A percentile compares a stretch with the other conserved stretches of the same genome.
These are phyloP conservation scores for Melipona beecheii DNA, from an alignment of 2,888 invertebrate species.

Conservation along the genomic window DNA sequence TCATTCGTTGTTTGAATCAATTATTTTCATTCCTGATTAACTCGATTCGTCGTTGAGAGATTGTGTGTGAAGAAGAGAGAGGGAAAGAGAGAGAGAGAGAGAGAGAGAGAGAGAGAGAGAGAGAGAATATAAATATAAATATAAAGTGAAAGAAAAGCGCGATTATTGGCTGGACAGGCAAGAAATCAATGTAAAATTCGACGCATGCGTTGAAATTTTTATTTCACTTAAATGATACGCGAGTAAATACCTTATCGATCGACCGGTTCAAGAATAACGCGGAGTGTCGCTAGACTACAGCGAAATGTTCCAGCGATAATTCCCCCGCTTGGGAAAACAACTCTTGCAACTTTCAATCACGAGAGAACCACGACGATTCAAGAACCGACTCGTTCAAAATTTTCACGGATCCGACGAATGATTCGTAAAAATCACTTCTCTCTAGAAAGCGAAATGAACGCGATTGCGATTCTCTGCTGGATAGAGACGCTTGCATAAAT, in stretches of 20 bases:
- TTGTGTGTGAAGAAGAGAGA: neutral
- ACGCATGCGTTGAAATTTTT: conserved; percentile 58
- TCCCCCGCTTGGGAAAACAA: neutral
- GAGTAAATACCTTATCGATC: conserved; percentile 59
- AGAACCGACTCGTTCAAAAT: neutral
- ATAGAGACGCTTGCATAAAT: conserved; percentile 9
- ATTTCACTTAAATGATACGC: conserved; percentile 54
- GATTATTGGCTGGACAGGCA: neutral
- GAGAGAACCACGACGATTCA: neutral
- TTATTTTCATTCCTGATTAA: no score
- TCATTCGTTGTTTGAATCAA: no score
- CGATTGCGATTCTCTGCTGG: conserved; percentile 1
- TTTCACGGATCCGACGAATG: conserved; percentile 1
- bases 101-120: neutral
- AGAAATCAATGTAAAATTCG: conserved; percentile 42
- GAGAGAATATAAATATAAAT: neutral
- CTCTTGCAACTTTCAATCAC: neutral
- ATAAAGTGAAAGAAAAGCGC: neutral
- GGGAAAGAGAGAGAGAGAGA: neutral
- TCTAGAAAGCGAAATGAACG: neutral
- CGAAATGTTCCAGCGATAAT: conserved; percentile 29
- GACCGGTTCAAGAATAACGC: conserved; percentile 52
- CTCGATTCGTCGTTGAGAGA: no score
- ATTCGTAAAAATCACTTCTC: neutral
- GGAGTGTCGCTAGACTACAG: conserved; percentile 4